Conservation (phyloP, 2,113 vertebrate species). For the Plecotus auritus region DNA sequence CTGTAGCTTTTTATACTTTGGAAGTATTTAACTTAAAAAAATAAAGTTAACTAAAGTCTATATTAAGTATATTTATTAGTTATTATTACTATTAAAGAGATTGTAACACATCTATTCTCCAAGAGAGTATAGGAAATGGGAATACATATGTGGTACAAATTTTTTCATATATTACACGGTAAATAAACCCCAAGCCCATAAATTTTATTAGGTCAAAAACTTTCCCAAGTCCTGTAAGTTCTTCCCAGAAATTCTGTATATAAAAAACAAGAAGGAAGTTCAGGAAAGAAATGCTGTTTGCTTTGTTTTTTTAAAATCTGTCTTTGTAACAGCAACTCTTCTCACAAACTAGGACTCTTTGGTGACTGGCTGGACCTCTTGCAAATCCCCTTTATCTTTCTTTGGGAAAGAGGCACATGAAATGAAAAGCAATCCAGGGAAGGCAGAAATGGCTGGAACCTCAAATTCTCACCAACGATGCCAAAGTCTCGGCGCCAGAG, state of each 20-base stretch:
- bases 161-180: neutral
- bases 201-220: neutral
- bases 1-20: neutral
- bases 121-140: slow-evolving; percentile 2
- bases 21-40: neutral
- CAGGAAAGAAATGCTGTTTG: neutral
- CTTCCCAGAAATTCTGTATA: neutral
- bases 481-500: neutral
- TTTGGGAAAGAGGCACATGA: slow-evolving; percentile 6
- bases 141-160: neutral
- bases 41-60: neutral
- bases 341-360: neutral
- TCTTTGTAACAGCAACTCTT: neutral
- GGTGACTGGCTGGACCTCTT: neutral
- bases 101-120: neutral
- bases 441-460: slow-evolving; percentile 1
- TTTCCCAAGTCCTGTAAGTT: neutral
- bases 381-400: neutral
- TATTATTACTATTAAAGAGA: neutral
- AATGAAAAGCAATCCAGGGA: neutral
- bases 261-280: slow-evolving; percentile 28
- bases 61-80: neutral
- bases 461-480: neutral
- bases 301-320: neutral
- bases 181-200: slow-evolving; percentile 20